Evolutionary conservation across 2,797 vertebrate genomes (phyloP), one percentile per base, ranked within the genome.

Genomic region (Phataginus tricuspis): DNA sequence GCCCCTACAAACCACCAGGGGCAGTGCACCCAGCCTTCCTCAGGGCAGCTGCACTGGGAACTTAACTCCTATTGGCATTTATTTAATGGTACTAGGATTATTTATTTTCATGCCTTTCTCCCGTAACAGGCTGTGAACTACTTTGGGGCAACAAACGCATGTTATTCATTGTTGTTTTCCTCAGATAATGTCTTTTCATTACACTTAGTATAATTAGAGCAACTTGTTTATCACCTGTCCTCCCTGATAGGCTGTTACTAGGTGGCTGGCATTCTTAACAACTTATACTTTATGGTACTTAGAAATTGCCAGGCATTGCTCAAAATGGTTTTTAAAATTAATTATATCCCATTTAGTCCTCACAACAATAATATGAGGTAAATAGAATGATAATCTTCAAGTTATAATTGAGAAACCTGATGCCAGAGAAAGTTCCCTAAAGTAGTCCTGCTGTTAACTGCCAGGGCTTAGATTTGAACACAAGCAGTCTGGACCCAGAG

Each of bases 21-120:
- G 16, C 18, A 25, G 4, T 16, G 7, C 42, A 27, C 25, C 53
- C 27, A n/a, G 64, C 11, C 18, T 64, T 53, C 16, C 55, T 72
- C 16, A 61, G 34, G 69, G 31, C 45, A 79, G 16, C 21, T 34
- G 59, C 6, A 57, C 74, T 90, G 90, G 66, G 72, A 80, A 61
- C 7, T 53, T 4, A 57, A 55, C 5, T 45, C 7, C 27, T 88
- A 15, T 61, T 87, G 49, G 31, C 37, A 87, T 21, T 63, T 94
- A 90, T 57, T 5, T 11, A 29, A n/a, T 7, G 23, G 5, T 29
- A 61, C 29, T 23, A 72, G 21, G 55, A 83, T 66, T 57, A 74
- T 79, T 90, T 90, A 75, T 94, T 86, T 92, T 64, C 55, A 64
- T 64, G 51, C 34, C 23, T 71, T 80, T 86, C 64, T 86, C 57